A percentile compares a stretch with the other conserved stretches of the same genome.
Conservation (phyloP, 1,140 invertebrate species). For the Homarus americanus region DNA sequence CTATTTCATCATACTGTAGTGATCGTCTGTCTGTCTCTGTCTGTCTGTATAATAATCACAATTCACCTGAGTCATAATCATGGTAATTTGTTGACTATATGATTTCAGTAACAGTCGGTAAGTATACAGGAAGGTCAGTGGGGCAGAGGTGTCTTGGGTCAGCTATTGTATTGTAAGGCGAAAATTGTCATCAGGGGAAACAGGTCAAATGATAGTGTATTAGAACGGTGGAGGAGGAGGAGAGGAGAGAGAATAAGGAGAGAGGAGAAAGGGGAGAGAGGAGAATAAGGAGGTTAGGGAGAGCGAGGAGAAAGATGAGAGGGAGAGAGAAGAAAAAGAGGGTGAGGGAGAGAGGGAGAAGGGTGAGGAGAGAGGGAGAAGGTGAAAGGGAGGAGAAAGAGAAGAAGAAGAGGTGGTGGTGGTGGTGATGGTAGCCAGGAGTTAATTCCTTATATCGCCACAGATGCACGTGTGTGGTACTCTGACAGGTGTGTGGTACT, state of each 20-base stretch:
- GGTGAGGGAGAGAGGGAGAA: slow-evolving; percentile 15
- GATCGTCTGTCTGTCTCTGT: too few relatives aligned
- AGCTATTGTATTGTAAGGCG: too few relatives aligned
- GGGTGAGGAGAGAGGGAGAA: slow-evolving; percentile 5
- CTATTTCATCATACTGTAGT: too few relatives aligned
- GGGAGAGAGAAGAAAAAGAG: background rate
- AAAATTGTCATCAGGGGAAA: too few relatives aligned
- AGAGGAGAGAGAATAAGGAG: slow-evolving; percentile 1
- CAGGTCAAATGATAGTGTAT: background rate
- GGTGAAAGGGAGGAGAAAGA: slow-evolving; percentile 15
- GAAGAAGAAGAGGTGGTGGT: background rate
- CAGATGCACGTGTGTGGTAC: too few relatives aligned
- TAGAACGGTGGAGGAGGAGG: background rate
- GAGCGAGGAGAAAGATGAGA: background rate
- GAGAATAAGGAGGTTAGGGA: background rate
- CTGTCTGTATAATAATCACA: too few relatives aligned
- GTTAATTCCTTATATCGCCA: too few relatives aligned
- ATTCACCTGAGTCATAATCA: too few relatives aligned
- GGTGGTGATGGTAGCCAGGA: too few relatives aligned
- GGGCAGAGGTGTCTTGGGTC: too few relatives aligned
- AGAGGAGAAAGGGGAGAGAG: background rate
- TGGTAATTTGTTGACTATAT: too few relatives aligned
- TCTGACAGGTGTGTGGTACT: too few relatives aligned
- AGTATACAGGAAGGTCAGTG: background rate
- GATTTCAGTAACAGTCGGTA: background rate